These are phyloP conservation scores for Rhyacophila evoluta DNA, from an alignment of 2,888 invertebrate species.

Conservation along the genomic window DNA sequence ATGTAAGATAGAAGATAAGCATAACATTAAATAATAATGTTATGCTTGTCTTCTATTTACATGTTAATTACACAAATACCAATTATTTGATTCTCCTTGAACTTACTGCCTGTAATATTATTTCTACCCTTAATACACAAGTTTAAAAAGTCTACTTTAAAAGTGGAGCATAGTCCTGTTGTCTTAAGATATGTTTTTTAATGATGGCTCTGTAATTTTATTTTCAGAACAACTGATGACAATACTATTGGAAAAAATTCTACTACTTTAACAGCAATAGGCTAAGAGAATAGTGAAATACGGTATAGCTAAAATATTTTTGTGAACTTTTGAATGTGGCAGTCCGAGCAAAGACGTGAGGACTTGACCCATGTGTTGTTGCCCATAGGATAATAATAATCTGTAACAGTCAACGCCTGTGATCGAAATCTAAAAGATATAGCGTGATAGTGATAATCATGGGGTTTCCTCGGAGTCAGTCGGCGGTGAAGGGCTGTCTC, in stretches of 20 bases:
- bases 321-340: conserved; percentile 5
- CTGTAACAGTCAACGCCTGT: conserved; percentile 2
- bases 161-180: too few relatives aligned
- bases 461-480: not conserved
- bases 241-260: conserved; percentile 47
- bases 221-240: conserved; percentile 52
- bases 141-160: too few relatives aligned
- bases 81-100: too few relatives aligned
- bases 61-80: too few relatives aligned
- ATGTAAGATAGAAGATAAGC: too few relatives aligned
- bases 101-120: too few relatives aligned
- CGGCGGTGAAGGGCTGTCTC: not conserved
- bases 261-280: conserved; percentile 50
- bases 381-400: not conserved
- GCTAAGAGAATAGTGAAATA: conserved; percentile 37
- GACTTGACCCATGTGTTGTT: not conserved
- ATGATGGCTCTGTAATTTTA: too few relatives aligned
- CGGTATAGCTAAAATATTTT: conserved; percentile 9
- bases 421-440: conserved; percentile 22
- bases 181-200: too few relatives aligned
- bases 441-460: conserved; percentile 18
- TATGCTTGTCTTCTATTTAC: too few relatives aligned
- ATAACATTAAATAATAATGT: too few relatives aligned
- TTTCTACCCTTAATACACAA: too few relatives aligned
- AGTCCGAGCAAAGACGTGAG: not conserved